phyloP scores from a whole-genome alignment of 2,113 vertebrate species.

The Addax nasomaculatus region DNA sequence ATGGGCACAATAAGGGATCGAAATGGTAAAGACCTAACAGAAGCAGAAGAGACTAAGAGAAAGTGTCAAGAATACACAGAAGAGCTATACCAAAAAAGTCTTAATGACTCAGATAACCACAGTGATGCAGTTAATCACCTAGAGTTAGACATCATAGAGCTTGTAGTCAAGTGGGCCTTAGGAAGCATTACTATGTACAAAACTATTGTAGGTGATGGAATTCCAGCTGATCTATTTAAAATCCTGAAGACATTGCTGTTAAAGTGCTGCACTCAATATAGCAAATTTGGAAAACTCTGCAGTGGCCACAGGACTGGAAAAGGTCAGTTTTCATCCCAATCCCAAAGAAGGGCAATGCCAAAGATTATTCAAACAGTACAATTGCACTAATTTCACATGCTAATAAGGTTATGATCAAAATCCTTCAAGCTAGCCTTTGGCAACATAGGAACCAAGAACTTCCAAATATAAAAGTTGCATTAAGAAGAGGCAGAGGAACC shows the following conservation, averaged over 20 bases:
- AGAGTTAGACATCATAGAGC: not conserved
- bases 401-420: not conserved
- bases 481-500: not conserved
- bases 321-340: not conserved
- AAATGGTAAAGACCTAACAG: not conserved
- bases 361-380: not conserved
- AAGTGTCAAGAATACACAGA: not conserved
- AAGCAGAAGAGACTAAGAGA: not conserved
- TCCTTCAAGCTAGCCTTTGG: not conserved
- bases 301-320: not conserved
- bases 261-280: not conserved
- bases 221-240: not conserved
- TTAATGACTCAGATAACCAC: not conserved
- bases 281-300: not conserved
- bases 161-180: not conserved
- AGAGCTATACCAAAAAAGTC: not conserved
- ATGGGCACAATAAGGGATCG: not conserved
- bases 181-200: not conserved
- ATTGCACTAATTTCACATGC: not conserved
- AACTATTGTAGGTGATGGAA: not conserved
- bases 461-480: not conserved
- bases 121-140: not conserved
- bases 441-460: not conserved
- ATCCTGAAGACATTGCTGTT: not conserved
- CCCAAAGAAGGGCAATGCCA: not conserved